These are phyloP conservation scores for Tetragnatha montana DNA, from an alignment of 2,888 invertebrate species.

Conservation along the genomic window DNA sequence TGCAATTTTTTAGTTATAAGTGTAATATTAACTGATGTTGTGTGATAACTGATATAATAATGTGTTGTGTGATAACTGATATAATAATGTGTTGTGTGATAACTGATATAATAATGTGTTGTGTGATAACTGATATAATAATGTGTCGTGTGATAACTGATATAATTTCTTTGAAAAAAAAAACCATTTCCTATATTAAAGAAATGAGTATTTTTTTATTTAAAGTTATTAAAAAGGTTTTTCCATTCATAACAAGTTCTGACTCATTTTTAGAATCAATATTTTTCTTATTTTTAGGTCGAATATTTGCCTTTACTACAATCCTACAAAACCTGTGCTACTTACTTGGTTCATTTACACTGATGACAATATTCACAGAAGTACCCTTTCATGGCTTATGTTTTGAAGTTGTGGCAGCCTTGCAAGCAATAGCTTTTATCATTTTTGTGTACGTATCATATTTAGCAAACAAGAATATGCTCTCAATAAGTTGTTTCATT, in stretches of 20 bases:
- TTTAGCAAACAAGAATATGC: background rate
- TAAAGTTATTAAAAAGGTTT: background rate
- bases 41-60: too few species aligned
- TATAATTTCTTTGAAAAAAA: too few species aligned
- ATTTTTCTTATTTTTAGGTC: slow-evolving; percentile 74
- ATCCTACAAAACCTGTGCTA: slow-evolving; percentile 76
- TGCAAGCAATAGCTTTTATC: slow-evolving; percentile 45
- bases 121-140: too few species aligned
- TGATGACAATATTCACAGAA: slow-evolving; percentile 48
- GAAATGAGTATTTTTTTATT: too few species aligned
- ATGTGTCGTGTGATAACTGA: too few species aligned
- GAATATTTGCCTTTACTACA: slow-evolving; percentile 77
- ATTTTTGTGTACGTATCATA: slow-evolving; percentile 48
- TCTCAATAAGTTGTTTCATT: background rate
- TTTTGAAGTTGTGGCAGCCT: slow-evolving; percentile 50
- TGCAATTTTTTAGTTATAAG: too few species aligned
- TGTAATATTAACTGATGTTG: too few species aligned
- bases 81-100: too few species aligned
- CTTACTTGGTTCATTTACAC: slow-evolving; percentile 74
- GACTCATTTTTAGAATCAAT: background rate
- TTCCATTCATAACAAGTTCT: background rate
- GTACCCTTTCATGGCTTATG: slow-evolving; percentile 53
- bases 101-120: too few species aligned
- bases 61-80: too few species aligned
- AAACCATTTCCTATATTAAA: too few species aligned